Conservation (phyloP, 2,113 vertebrate species). For the Bostrychus sinensis region DNA sequence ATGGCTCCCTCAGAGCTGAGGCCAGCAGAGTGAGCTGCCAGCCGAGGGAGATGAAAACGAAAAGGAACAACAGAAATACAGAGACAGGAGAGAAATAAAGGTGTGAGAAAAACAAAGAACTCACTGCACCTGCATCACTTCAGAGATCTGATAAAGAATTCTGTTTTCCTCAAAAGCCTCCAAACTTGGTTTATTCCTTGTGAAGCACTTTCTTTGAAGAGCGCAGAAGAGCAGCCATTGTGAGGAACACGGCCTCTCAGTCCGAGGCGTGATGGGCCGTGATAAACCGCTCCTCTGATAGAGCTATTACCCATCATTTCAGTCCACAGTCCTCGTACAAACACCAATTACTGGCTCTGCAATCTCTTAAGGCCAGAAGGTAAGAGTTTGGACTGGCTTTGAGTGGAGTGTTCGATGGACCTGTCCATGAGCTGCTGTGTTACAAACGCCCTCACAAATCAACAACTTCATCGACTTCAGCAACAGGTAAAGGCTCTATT, state of each 20-base stretch:
- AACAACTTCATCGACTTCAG: not conserved
- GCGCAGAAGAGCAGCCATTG: not conserved
- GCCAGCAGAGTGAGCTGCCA: too few relatives aligned
- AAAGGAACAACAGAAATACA: too few relatives aligned
- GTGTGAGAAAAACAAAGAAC: constrained; percentile 7
- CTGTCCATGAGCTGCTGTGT: not conserved
- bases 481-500: too few relatives aligned
- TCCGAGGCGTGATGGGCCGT: not conserved
- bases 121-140: not conserved
- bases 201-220: constrained; percentile 27
- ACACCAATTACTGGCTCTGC: not conserved
- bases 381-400: not conserved
- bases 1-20: too few relatives aligned
- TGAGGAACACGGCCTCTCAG: not conserved
- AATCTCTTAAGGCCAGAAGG: too few relatives aligned
- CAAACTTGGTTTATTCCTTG: constrained; percentile 39
- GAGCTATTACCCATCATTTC: not conserved
- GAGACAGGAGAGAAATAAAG: not conserved
- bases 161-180: constrained; percentile 22
- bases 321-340: not conserved
- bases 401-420: not conserved
- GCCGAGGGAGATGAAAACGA: not conserved
- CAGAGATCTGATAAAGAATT: constrained; percentile 33
- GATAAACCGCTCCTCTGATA: not conserved
- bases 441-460: not conserved